Percentiles rank a stretch among this genome's conserved stretches.
Evolutionary conservation across 2,113 vertebrate genomes (phyloP).

Genomic region (Platycercus adscitus): DNA sequence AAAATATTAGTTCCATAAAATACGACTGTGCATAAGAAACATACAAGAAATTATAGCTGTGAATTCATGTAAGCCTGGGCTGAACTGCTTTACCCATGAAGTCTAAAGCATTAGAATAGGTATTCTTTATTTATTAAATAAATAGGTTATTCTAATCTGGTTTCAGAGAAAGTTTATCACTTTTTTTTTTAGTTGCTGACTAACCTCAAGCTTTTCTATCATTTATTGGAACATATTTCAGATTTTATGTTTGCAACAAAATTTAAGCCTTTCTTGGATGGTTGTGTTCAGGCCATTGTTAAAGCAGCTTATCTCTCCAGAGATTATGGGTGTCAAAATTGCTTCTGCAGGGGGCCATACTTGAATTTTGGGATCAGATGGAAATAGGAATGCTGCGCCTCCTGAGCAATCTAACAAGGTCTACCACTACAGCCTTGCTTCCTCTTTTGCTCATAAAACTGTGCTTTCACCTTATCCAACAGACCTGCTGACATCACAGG

Average conservation of each 20-base stretch:
- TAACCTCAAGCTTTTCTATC: background rate
- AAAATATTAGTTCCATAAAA: background rate
- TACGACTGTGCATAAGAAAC: background rate
- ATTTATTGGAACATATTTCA: background rate
- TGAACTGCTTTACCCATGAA: background rate
- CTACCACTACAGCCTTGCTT: background rate
- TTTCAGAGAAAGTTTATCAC: background rate
- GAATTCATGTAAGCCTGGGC: background rate
- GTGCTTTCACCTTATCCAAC: background rate
- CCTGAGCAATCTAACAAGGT: background rate
- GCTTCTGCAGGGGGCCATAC: background rate
- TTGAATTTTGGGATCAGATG: background rate
- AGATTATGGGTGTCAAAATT: background rate
- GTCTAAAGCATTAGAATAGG: background rate
- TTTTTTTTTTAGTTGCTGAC: background rate
- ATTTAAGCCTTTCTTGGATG: background rate
- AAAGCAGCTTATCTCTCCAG: background rate
- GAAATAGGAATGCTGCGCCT: background rate
- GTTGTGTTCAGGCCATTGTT: background rate
- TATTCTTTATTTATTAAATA: background rate
- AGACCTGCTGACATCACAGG: background rate
- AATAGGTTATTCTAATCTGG: background rate
- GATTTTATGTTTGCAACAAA: background rate
- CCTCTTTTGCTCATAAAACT: background rate
- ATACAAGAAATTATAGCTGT: background rate